Conservation (phyloP, 2,888 invertebrate genomes). For the Catocala fraxini region DNA sequence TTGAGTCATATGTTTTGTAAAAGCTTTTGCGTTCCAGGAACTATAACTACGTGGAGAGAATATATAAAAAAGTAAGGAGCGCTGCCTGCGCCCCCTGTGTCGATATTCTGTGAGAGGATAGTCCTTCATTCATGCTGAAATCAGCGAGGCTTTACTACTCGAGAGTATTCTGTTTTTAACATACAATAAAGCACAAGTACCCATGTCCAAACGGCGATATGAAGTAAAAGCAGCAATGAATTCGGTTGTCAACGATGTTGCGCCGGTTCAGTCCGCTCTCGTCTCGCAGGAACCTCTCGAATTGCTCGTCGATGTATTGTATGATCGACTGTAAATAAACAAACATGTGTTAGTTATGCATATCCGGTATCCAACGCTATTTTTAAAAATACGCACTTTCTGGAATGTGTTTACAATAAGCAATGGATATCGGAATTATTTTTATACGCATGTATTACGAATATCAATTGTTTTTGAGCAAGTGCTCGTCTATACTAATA, state of each 20-base stretch:
- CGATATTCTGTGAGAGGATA: too few species aligned
- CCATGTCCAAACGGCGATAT: constrained; percentile 99
- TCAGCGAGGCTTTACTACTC: too few species aligned
- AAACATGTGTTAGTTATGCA: constrained; percentile 14
- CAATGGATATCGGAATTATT: background rate
- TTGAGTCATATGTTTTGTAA: too few species aligned
- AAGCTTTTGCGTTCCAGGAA: too few species aligned
- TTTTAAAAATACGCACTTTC: background rate
- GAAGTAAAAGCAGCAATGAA: constrained; percentile 99
- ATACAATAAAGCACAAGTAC: constrained; percentile 74
- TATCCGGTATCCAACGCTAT: background rate
- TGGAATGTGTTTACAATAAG: background rate
- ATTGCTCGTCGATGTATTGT: constrained; percentile 99
- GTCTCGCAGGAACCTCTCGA: constrained; percentile 95
- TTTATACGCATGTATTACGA: too few species aligned
- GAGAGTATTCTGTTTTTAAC: background rate
- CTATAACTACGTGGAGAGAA: too few species aligned
- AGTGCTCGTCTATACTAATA: too few species aligned
- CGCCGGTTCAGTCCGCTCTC: constrained; percentile 98
- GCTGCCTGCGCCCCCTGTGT: too few species aligned
- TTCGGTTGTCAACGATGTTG: constrained; percentile 98
- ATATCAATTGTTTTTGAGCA: too few species aligned
- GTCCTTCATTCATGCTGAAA: too few species aligned
- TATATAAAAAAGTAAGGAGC: too few species aligned
- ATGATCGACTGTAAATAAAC: constrained; percentile 91